Conservation (phyloP, 2,888 invertebrate genomes). For the Coecobrya sp. region DNA sequence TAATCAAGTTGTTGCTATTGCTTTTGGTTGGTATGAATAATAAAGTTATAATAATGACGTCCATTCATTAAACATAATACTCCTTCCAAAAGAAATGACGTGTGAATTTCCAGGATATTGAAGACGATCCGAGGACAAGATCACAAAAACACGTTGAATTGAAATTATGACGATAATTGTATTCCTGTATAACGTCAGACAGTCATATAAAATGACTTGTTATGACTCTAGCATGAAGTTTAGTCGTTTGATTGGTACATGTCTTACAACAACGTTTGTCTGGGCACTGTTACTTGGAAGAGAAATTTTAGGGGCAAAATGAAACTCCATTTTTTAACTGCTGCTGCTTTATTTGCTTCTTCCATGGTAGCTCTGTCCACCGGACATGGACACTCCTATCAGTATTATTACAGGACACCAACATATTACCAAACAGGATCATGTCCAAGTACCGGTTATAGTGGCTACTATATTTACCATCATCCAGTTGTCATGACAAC, state of each 20-base stretch:
- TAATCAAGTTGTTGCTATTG: too few species aligned
- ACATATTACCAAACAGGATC: conserved; percentile 16
- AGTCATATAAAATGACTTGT: neutral
- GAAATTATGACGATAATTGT: neutral
- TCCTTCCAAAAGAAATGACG: too few species aligned
- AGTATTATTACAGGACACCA: conserved; percentile 10
- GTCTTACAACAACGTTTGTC: neutral
- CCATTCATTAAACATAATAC: too few species aligned
- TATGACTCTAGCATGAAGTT: neutral
- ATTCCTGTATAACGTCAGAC: neutral
- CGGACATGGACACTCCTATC: neutral
- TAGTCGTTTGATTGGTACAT: neutral
- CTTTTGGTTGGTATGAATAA: too few species aligned
- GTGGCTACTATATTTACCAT: conserved; percentile 24
- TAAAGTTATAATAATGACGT: too few species aligned
- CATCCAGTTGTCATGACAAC: conserved; percentile 20
- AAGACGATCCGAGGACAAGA: too few species aligned
- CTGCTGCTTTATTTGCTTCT: neutral
- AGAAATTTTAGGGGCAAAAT: neutral
- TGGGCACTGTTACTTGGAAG: neutral
- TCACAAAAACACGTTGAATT: too few species aligned
- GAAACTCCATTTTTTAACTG: neutral
- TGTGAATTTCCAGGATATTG: too few species aligned
- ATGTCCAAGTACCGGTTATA: neutral
- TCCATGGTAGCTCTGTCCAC: neutral